Percentiles rank a stretch among this genome's conserved stretches.
phyloP scores from a whole-genome alignment of 2,888 invertebrate genomes.

The Acanthosepion esculentum region DNA sequence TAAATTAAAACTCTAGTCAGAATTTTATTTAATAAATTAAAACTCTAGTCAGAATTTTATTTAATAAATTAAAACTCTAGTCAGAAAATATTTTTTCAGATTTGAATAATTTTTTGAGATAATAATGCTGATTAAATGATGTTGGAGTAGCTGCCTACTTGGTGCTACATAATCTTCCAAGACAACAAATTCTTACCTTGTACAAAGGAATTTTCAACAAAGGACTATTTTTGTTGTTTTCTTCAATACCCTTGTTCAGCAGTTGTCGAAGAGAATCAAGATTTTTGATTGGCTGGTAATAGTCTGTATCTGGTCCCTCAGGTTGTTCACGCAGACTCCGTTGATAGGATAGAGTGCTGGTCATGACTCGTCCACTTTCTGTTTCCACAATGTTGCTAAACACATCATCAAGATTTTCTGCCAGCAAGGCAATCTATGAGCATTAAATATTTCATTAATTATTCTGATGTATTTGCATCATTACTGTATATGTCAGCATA shows the following conservation, averaged over 20 bases:
- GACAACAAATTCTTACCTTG: slow-evolving; percentile 60
- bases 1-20: too few relatives aligned
- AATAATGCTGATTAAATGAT: too few relatives aligned
- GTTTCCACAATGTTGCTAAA: slow-evolving; percentile 73
- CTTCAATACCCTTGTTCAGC: slow-evolving; percentile 71
- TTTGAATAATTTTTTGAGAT: too few relatives aligned
- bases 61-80: too few relatives aligned
- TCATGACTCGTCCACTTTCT: slow-evolving; percentile 73
- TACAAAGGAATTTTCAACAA: slow-evolving; percentile 72
- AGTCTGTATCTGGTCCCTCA: slow-evolving; percentile 70
- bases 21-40: too few relatives aligned
- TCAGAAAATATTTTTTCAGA: too few relatives aligned
- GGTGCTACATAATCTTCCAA: too few relatives aligned
- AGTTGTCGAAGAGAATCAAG: slow-evolving; percentile 60
- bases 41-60: too few relatives aligned
- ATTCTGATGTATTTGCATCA: neutral
- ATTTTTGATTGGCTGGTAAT: slow-evolving; percentile 62
- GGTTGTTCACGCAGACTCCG: slow-evolving; percentile 66
- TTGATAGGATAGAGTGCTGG: slow-evolving; percentile 68
- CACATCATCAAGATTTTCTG: slow-evolving; percentile 53
- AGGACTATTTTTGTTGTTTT: slow-evolving; percentile 74
- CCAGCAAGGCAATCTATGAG: slow-evolving; percentile 65
- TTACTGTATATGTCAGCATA: neutral
- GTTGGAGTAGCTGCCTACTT: too few relatives aligned
- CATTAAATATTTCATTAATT: neutral